Percentiles rank a stretch among this genome's conserved stretches.
Evolutionary conservation across 2,888 invertebrate genomes (phyloP).

Genomic region (Dicranocentrus wangi): DNA sequence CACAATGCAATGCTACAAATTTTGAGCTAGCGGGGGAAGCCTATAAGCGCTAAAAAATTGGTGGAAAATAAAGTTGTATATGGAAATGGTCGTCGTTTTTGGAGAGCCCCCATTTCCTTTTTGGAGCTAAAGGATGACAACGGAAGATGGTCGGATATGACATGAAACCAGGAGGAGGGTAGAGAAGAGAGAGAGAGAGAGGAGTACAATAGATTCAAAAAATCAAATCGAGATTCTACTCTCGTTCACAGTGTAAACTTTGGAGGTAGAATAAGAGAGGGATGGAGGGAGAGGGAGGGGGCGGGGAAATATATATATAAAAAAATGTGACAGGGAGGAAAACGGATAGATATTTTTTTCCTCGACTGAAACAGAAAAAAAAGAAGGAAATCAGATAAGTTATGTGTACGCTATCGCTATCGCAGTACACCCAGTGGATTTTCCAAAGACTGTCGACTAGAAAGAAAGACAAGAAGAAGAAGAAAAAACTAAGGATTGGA

Average conservation of each 20-base stretch:
- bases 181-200: slow-evolving; percentile 44
- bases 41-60: background rate
- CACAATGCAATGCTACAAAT: slow-evolving; percentile 13
- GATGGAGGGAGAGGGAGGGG: slow-evolving; percentile 27
- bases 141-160: slow-evolving; percentile 26
- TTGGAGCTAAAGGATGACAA: background rate
- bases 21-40: background rate
- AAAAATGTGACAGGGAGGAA: too few species aligned
- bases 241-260: slow-evolving; percentile 60
- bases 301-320: too few species aligned
- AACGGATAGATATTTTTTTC: slow-evolving; percentile 23
- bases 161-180: slow-evolving; percentile 40
- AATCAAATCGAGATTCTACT: slow-evolving; percentile 65
- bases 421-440: background rate
- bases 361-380: background rate
- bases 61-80: background rate
- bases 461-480: too few species aligned
- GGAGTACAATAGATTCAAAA: slow-evolving; percentile 55
- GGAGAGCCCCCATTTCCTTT: background rate
- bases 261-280: too few species aligned
- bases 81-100: background rate
- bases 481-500: too few species aligned
- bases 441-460: too few species aligned
- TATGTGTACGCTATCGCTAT: slow-evolving; percentile 4
- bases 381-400: slow-evolving; percentile 14